A percentile compares a stretch with the other conserved stretches of the same genome.
These are phyloP conservation scores for Colletes latitarsis DNA, from an alignment of 1,140 invertebrate genomes.

Conservation along the genomic window DNA sequence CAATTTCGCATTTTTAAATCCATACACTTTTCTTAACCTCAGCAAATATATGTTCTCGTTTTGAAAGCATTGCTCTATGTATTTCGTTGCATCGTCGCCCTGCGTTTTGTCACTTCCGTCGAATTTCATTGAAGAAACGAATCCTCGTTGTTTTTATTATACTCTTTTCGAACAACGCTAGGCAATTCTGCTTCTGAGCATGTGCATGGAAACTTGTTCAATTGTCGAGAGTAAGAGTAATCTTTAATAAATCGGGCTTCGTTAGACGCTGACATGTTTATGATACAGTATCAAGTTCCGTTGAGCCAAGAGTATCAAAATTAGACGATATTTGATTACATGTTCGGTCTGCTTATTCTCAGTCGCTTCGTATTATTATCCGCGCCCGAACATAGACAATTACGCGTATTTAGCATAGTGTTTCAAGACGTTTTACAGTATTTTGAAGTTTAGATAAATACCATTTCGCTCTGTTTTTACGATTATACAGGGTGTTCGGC, in stretches of 20 bases:
- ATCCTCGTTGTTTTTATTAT: neutral
- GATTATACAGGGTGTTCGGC: no score
- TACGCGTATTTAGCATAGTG: neutral
- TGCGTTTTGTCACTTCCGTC: neutral
- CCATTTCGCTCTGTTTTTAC: neutral
- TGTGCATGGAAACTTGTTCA: neutral
- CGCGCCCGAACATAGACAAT: neutral
- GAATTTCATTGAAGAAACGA: neutral
- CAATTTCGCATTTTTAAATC: no score
- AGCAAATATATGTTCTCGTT: no score
- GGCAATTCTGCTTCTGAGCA: neutral
- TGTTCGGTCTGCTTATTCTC: neutral
- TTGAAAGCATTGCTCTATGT: no score
- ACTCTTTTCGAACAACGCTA: neutral
- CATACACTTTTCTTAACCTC: no score
- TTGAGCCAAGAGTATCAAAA: neutral
- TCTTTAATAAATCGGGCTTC: neutral
- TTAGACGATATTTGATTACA: conserved; percentile 2
- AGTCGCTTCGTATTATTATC: neutral
- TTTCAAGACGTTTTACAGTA: neutral
- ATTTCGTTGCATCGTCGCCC: neutral
- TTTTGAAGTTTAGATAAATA: neutral
- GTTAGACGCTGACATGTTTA: conserved; percentile 10
- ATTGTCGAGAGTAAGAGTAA: neutral
- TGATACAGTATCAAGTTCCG: conserved; percentile 3